Base-by-base conservation (phyloP, 2,113 vertebrate species). In the Phainopepla nitens region DNA sequence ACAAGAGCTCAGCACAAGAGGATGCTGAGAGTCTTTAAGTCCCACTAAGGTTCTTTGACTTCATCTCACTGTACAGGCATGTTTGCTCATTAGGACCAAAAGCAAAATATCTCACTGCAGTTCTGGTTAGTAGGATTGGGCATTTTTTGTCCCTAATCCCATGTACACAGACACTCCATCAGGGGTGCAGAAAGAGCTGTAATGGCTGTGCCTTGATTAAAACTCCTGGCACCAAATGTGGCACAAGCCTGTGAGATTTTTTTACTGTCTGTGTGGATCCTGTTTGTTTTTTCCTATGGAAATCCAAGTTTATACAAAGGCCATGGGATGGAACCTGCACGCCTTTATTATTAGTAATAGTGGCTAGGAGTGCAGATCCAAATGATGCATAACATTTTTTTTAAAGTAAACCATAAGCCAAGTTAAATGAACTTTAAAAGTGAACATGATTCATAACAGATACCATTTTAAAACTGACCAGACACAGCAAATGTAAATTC, bases 381-480 rank as follows among this genome's bases (percentile, higher is more conserved):
- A 97, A 96, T 92, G 95, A 95, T 96, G 91, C 87, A 88, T 87
- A 96, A 95, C 94, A 82, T 96, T 95, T 97, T 93, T 89, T 70
- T 42, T 5, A 47, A 96, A 96, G 84, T 94, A 96, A 97, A 94
- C 91, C 84, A 72, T 97, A 93, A 97, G 89, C 95, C 96, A 96
- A 96, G 96, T 97, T 96, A 97, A 97, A 97, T 94, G 97, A 97
- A 95, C 94, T 97, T 97, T 96, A 97, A 97, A 97, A 97, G 95
- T 94, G 96, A 97, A 95, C 96, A 97, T 97, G 96, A 97, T 97
- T 97, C 92, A 96, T 96, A 97, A 96, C 97, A 97, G 96, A 97
- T 83, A 97, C 70, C 58, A 85, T 94, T 95, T 94, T 97, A 96
- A 97, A 96, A 95, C 87, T 96, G 95, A 96, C 96, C 96, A 97